Percentiles rank a stretch among this genome's conserved stretches.
Evolutionary conservation across 2,888 invertebrate genomes (phyloP).

Genomic region (Tyria jacobaeae): DNA sequence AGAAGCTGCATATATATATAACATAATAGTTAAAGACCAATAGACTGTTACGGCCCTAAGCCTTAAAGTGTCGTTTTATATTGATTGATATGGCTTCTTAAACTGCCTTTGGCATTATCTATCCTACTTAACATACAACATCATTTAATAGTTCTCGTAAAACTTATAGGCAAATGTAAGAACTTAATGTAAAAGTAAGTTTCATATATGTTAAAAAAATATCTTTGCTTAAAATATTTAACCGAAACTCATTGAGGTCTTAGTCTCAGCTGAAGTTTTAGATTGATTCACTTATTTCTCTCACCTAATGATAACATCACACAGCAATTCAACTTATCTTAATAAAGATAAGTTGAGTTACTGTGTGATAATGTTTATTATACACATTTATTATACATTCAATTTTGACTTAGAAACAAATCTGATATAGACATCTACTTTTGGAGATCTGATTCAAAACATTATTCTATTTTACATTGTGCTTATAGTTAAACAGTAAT

Average conservation of each 20-base stretch:
- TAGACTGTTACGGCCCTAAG: conserved; percentile 24
- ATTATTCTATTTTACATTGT: conserved; percentile 16
- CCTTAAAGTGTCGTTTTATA: conserved; percentile 38
- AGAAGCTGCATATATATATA: conserved; percentile 37
- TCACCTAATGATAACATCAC: conserved; percentile 59
- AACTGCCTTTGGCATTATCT: conserved; percentile 65
- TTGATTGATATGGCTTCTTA: conserved; percentile 68
- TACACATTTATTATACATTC: too few species aligned
- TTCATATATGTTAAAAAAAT: conserved; percentile 1
- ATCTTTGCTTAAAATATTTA: background rate
- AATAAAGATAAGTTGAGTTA: too few species aligned
- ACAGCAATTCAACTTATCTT: conserved; percentile 52
- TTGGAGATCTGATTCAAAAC: conserved; percentile 22
- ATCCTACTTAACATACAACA: conserved; percentile 33
- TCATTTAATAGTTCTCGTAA: conserved; percentile 23
- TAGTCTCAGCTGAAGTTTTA: conserved; percentile 12
- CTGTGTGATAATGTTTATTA: too few species aligned
- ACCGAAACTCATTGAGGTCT: background rate
- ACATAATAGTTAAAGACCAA: conserved; percentile 23
- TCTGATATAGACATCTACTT: conserved; percentile 42
- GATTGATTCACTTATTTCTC: conserved; percentile 29
- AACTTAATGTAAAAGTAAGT: background rate
- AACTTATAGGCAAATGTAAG: background rate
- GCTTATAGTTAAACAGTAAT: conserved; percentile 34
- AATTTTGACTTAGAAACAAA: conserved; percentile 23